phyloP scores from a whole-genome alignment of 1,140 invertebrate species.

The Ylistrum balloti region DNA sequence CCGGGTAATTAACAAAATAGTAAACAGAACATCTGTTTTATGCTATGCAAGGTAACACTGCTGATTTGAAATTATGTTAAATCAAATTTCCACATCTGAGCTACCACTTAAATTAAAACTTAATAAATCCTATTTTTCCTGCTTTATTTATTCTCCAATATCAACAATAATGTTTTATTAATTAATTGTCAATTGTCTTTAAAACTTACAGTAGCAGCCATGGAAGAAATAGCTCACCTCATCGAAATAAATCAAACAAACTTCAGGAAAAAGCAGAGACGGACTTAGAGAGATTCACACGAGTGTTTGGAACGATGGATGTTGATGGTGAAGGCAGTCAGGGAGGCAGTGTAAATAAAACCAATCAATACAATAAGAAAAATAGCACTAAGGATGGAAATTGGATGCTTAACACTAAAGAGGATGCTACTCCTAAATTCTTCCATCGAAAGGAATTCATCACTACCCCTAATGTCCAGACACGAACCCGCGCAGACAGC shows the following conservation, averaged over 20 bases:
- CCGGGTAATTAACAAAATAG: too few relatives aligned
- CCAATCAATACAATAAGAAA: neutral
- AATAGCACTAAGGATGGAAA: constrained; percentile 42
- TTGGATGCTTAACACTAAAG: constrained; percentile 49
- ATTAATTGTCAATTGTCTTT: neutral
- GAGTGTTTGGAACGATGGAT: constrained; percentile 10
- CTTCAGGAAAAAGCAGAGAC: neutral
- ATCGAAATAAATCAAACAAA: neutral
- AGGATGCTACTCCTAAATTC: constrained; percentile 45
- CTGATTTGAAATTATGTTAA: too few relatives aligned
- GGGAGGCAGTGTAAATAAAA: neutral
- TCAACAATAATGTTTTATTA: too few relatives aligned
- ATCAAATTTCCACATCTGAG: too few relatives aligned
- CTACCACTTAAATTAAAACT: too few relatives aligned
- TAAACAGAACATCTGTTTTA: too few relatives aligned
- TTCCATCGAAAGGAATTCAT: constrained; percentile 49
- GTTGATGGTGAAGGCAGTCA: neutral
- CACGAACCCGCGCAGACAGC: neutral
- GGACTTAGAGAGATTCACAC: neutral
- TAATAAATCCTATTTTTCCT: too few relatives aligned
- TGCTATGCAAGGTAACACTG: too few relatives aligned
- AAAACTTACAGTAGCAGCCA: neutral
- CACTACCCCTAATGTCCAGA: constrained; percentile 42
- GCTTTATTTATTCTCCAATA: too few relatives aligned
- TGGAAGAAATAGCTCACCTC: neutral